Percentiles rank a stretch among this genome's conserved stretches.
Evolutionary conservation across 1,140 invertebrate species (phyloP).

Genomic region (Leptoteleia sp.): DNA sequence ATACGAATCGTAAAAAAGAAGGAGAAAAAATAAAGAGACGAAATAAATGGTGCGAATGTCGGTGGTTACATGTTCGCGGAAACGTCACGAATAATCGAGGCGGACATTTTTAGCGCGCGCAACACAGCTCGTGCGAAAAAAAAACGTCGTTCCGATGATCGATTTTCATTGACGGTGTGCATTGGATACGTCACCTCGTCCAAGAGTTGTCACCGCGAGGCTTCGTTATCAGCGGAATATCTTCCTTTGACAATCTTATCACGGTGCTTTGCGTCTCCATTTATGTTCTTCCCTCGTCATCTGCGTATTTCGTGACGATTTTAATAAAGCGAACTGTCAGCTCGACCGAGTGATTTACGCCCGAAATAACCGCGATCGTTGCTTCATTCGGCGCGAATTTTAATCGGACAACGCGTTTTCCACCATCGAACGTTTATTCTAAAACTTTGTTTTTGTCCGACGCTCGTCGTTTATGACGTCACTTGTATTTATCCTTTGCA

Average conservation of each 20-base stretch:
- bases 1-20: constrained; percentile 3
- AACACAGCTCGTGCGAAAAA: constrained; percentile 1
- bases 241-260: constrained; percentile 83
- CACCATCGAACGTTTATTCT: too few species aligned
- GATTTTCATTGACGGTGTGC: constrained; percentile 13
- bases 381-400: too few species aligned
- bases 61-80: constrained; percentile 10
- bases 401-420: too few species aligned
- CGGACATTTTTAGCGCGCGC: constrained; percentile 7
- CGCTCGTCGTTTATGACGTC: too few species aligned
- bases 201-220: constrained; percentile 81
- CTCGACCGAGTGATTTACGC: too few species aligned
- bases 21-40: background rate
- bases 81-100: background rate
- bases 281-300: constrained; percentile 73
- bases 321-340: too few species aligned
- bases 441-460: too few species aligned
- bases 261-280: constrained; percentile 82
- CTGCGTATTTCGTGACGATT: constrained; percentile 26
- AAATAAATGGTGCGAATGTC: background rate
- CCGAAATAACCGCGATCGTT: too few species aligned
- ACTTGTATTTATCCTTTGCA: too few species aligned
- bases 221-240: constrained; percentile 84
- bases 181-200: constrained; percentile 80
- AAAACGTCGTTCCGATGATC: background rate